Evolutionary conservation across 2,888 invertebrate species (phyloP).

Genomic region (Thecocarcelia acutangulata): DNA sequence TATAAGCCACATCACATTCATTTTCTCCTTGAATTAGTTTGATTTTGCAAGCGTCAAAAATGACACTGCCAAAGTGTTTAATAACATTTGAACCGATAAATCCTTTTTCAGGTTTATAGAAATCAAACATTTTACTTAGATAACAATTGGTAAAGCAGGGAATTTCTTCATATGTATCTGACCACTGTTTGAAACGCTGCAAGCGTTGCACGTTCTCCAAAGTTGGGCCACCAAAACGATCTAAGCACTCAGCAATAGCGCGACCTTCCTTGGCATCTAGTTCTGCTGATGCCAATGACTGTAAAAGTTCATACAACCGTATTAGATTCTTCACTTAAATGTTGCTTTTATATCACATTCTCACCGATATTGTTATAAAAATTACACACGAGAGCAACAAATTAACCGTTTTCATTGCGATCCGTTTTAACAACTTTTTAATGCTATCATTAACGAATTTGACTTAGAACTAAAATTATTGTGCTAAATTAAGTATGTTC

Average conservation of each 20-base stretch:
- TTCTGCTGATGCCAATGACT: slow-evolving; percentile 42
- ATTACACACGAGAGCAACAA: slow-evolving; percentile 6
- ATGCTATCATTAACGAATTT: slow-evolving; percentile 45
- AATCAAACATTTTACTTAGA: slow-evolving; percentile 74
- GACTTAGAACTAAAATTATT: slow-evolving; percentile 43
- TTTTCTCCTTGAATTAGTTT: slow-evolving; percentile 70
- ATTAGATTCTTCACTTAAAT: slow-evolving; percentile 5
- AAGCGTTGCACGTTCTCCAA: slow-evolving; percentile 72
- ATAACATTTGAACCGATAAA: slow-evolving; percentile 72
- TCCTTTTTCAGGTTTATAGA: slow-evolving; percentile 73
- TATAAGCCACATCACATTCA: slow-evolving; percentile 75
- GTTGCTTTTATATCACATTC: background rate
- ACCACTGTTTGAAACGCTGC: slow-evolving; percentile 75
- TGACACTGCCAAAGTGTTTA: slow-evolving; percentile 73
- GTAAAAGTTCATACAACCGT: slow-evolving; percentile 11
- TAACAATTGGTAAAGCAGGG: slow-evolving; percentile 78
- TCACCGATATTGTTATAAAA: slow-evolving; percentile 45
- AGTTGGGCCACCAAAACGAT: slow-evolving; percentile 74
- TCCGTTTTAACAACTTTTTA: slow-evolving; percentile 16
- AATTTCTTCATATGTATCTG: slow-evolving; percentile 75
- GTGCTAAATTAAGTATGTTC: slow-evolving; percentile 24
- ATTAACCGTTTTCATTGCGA: slow-evolving; percentile 33
- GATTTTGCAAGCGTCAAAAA: slow-evolving; percentile 74
- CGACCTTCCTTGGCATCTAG: slow-evolving; percentile 68
- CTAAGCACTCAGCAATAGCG: slow-evolving; percentile 73